These are phyloP conservation scores for Sphaerodactylus townsendi DNA, from an alignment of 2,113 vertebrate genomes.

Conservation along the genomic window DNA sequence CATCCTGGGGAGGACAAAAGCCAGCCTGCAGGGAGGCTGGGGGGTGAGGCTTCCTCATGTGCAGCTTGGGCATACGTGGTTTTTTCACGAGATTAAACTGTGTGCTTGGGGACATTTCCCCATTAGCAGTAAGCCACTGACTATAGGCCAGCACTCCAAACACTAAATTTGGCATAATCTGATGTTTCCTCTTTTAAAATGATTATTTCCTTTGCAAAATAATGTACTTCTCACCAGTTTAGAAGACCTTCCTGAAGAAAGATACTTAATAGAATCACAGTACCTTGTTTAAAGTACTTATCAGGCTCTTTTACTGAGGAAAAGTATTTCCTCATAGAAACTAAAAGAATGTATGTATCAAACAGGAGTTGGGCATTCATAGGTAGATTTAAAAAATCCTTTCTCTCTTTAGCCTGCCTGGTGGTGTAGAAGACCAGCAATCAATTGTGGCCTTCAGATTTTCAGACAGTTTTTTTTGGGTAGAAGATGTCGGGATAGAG, in stretches of 20 bases:
- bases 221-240: not conserved
- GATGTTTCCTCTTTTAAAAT: not conserved
- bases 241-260: not conserved
- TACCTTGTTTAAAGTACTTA: not conserved
- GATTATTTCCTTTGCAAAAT: not conserved
- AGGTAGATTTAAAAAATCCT: not conserved
- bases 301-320: not conserved
- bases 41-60: no score
- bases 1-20: no score
- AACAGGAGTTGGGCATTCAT: slow-evolving; percentile 10
- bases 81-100: no score
- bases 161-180: not conserved
- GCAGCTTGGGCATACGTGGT: no score
- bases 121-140: no score
- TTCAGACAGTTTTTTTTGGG: no score
- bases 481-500: no score
- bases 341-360: no score
- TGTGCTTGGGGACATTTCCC: no score
- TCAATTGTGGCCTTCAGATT: no score
- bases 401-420: not conserved
- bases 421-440: slow-evolving; percentile 23
- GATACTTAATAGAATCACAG: not conserved
- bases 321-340: not conserved
- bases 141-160: slow-evolving; percentile 12
- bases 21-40: no score